A percentile compares a stretch with the other conserved stretches of the same genome.
These are phyloP conservation scores for Columba livia DNA, from an alignment of 2,113 vertebrate genomes.

Conservation along the genomic window DNA sequence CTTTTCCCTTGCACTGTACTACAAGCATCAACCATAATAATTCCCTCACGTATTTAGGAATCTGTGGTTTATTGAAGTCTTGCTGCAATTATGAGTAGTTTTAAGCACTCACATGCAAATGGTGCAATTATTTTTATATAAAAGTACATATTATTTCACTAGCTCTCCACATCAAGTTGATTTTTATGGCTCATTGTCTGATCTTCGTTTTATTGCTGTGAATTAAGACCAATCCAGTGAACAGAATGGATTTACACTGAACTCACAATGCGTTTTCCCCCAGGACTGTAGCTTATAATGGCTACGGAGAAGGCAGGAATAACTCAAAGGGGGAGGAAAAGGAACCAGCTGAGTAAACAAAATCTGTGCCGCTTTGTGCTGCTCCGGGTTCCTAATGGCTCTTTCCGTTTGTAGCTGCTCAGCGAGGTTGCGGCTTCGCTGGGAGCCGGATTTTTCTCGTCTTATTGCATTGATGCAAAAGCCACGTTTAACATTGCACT, in stretches of 20 bases:
- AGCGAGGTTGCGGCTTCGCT: fast-evolving
- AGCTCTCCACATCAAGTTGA: not conserved
- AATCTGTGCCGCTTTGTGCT: not conserved
- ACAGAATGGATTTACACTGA: not conserved
- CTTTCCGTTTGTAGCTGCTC: not conserved
- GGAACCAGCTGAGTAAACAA: not conserved
- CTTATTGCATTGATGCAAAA: not conserved
- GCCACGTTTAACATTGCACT: fast-evolving
- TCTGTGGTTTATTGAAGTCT: not conserved
- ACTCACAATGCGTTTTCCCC: not conserved
- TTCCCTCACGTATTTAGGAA: not conserved
- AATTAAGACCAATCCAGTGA: not conserved
- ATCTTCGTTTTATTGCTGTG: not conserved
- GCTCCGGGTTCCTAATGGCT: not conserved
- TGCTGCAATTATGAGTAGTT: not conserved
- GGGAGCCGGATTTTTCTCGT: not conserved
- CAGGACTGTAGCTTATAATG: not conserved
- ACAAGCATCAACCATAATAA: not conserved
- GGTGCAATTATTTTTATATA: not conserved
- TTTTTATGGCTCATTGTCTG: not conserved
- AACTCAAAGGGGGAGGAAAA: not conserved
- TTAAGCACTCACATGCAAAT: not conserved
- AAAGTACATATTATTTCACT: not conserved
- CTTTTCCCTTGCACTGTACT: fast-evolving
- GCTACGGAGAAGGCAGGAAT: not conserved